Evolutionary conservation across 2,113 vertebrate species (phyloP), one percentile per base, ranked within the genome.

Genomic region (Poeciliopsis turrubarensis): DNA sequence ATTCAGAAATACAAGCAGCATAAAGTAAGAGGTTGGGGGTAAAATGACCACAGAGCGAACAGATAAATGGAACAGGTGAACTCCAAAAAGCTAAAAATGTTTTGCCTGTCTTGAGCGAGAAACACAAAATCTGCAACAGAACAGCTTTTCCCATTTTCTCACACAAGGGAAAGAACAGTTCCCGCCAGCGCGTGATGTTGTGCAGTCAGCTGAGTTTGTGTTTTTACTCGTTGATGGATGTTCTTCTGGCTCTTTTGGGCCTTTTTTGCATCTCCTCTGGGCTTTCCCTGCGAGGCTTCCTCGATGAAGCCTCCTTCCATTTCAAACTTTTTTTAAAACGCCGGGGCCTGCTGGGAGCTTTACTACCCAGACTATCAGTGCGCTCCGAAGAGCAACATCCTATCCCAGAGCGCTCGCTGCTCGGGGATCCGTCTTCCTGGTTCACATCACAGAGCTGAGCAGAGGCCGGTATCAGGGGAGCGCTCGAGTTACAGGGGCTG

Each of bases 321-420:
- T 64, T 73, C 72, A 73, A 61, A 7, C 65, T 30, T 54, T 44
- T 39, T 17, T 60, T 54, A 54, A 57, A 65, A 65, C 78, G 75
- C 22, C 7, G 65, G 32, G 80, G 29, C 73, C 29, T 2, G 22
- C 27, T 27, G 61, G 69, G 68, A 65, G 44, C 15, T 44, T 41
- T 71, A 13, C 34, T 30, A 71, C 75, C 60, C 63, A n/a, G 47
- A 51, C 72, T 19, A 1, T 62, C 0, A 6, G 27, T 13, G 25
- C 79, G 57, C 41, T 69, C 63, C 60, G 79, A 63, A 13, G 62
- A 44, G 74, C 54, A 65, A 62, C 85, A 84, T 80, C 74, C 77
- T 72, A 78, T 74, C 69, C 37, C 71, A n/a, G 63, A 29, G 44
- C 19, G 22, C 41, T 60, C 1, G 29, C 65, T 60, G 69, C 72